Evolutionary conservation across 2,797 vertebrate genomes (phyloP), one percentile per base, ranked within the genome.

Genomic region (Tamandua tetradactyla): DNA sequence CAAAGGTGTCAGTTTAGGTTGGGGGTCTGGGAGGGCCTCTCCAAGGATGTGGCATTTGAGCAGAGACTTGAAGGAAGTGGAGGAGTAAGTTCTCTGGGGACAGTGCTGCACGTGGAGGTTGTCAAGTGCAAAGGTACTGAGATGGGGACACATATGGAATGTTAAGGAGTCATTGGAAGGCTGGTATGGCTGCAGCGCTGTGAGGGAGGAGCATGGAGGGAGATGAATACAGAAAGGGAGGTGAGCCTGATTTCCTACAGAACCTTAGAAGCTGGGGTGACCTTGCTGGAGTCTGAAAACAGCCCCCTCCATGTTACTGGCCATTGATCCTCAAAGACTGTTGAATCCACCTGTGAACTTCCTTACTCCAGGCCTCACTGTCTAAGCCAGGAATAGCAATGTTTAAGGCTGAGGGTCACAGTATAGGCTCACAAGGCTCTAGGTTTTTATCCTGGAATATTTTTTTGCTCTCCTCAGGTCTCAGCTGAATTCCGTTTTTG

Each of bases 401-500:
- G 11, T 20, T 47, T 37, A 79, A 59, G 25, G 40, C 35, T 76
- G 42, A 93, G 93, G 92, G 66, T 89, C 55, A 85, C 93, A 85
- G 88, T 80, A 84, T 40, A 78, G 75, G 47, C 94, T 95, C 87
- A 85, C 15, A 59, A 95, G 83, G 14, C 30, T 4, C 6, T 0
- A 0, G 15, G 49, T 92, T 97, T 95, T 69, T 64, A 37, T 95
- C 92, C 14, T 84, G 52, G 55, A 69, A 95, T 97, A 32, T 22
- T 93, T 83, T 80, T 72, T 47, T n/a, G 64, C 7, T 42, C 2
- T 71, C 5, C n/a, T 32, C 49, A 40, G 42, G n/a, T 22, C 5
- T 71, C 35, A 72, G 13, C 15, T 35, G 23, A 61, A 30, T 72
- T 86, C 68, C 49, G 47, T 44, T 86, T 59, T 32, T 27, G 76